A percentile compares a stretch with the other conserved stretches of the same genome.
Evolutionary conservation across 2,888 invertebrate species (phyloP).

Genomic region (Drosophila anomalata): DNA sequence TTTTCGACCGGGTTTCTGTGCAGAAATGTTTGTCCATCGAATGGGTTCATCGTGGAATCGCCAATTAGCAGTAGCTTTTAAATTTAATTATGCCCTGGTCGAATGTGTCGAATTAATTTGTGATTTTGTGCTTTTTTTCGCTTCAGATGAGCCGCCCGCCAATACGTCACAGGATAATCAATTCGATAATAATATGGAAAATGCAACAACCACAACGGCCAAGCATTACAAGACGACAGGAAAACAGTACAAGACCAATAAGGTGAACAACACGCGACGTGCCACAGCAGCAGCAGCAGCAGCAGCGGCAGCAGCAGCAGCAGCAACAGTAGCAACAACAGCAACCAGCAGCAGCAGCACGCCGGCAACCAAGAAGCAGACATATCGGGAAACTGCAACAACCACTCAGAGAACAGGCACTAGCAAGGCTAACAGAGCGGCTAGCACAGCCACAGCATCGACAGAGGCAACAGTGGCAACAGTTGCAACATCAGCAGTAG

Average conservation of each 20-base stretch:
- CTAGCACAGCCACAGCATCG: conserved; percentile 42
- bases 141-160: conserved; percentile 82
- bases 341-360: conserved; percentile 31
- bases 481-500: conserved; percentile 43
- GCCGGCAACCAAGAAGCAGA: conserved; percentile 70
- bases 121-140: conserved; percentile 15
- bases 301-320: conserved; percentile 48
- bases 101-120: conserved; percentile 16
- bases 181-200: conserved; percentile 81
- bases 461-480: conserved; percentile 38
- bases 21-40: conserved; percentile 3
- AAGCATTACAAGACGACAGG: conserved; percentile 71
- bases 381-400: conserved; percentile 73
- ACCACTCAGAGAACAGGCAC: conserved; percentile 51
- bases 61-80: conserved; percentile 25
- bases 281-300: conserved; percentile 61
- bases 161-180: conserved; percentile 64
- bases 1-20: neutral
- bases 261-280: conserved; percentile 63
- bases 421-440: conserved; percentile 49
- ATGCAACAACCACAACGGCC: conserved; percentile 69
- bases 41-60: conserved; percentile 9
- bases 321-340: conserved; percentile 43
- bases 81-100: conserved; percentile 34
- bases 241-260: conserved; percentile 69